These are phyloP conservation scores for Gallinago jamesoni DNA, from an alignment of 2,113 vertebrate genomes.

Conservation along the genomic window DNA sequence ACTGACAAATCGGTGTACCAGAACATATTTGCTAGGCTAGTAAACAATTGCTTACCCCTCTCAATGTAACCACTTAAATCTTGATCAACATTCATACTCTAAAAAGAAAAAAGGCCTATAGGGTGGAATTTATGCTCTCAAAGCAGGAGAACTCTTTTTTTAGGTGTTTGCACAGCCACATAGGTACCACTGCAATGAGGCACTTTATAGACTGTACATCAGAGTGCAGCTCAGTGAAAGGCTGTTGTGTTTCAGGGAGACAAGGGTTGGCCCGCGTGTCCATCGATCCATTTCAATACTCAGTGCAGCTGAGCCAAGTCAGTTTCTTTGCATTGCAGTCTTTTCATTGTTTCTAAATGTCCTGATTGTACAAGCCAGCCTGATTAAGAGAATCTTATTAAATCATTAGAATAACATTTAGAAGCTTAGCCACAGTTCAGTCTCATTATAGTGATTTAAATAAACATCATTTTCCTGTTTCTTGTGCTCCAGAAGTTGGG, in stretches of 20 bases:
- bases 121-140: background rate
- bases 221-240: accelerated
- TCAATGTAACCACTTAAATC: background rate
- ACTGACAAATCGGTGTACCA: background rate
- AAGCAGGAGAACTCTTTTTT: background rate
- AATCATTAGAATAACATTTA: background rate
- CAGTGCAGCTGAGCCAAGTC: background rate
- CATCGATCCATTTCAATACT: background rate
- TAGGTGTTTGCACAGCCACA: background rate
- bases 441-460: background rate
- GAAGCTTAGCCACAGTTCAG: background rate
- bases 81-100: background rate
- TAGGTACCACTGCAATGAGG: background rate
- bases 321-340: background rate
- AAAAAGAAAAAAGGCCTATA: background rate
- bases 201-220: background rate
- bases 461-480: background rate
- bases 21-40: background rate
- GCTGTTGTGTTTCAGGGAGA: background rate
- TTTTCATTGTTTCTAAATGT: background rate
- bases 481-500: background rate
- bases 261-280: accelerated
- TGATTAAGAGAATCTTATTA: background rate
- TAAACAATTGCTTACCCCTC: accelerated
- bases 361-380: background rate